Evolutionary conservation across 2,888 invertebrate species (phyloP), one percentile per base, ranked within the genome.

Genomic region (Tryphoninae sp.): DNA sequence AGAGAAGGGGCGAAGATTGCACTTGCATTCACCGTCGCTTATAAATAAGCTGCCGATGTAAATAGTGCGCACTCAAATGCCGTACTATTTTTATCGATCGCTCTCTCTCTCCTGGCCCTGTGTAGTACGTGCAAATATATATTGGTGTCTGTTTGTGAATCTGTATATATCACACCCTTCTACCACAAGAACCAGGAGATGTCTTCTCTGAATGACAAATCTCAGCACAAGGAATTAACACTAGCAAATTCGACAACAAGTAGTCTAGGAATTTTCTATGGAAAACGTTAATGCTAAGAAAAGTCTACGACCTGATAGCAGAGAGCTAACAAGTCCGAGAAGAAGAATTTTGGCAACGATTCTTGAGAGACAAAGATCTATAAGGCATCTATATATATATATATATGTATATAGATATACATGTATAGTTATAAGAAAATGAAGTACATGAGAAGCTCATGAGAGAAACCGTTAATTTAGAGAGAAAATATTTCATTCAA

Each of bases 21-120:
- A 87, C 87, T 90, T 87, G 86, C 88, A 87, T 88, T 86, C 86
- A 87, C 85, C 84, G 84, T 86, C 79, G 81, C 85, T 90, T 91
- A 91, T 91, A 91, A 91, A 91, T 91, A 91, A 90, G 90, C 90
- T 84, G 83, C 75, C 75, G 89, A 90, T 90, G 90, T 91, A 89
- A 90, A 91, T 91, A 91, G 91, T 90, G 86, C 86, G 86, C 86
- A 87, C 87, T 89, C 86, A 88, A 90, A 91, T 91, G 88, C 89
- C 90, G 87, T 86, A 89, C 88, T 91, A 91, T 91, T 91, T 91
- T 88, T 89, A 89, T 88, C 89, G 86, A 89, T 88, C 86, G 84
- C 83, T 78, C 53, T 75, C 83, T 78, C 53, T 75, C 61, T 64
- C 68, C 61, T 73, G 49, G 69, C 42, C 49, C 23, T 11, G 53